Percentiles rank a stretch among this genome's conserved stretches.
Evolutionary conservation across 1,140 invertebrate species (phyloP).

Genomic region (Drosophila sechellia): DNA sequence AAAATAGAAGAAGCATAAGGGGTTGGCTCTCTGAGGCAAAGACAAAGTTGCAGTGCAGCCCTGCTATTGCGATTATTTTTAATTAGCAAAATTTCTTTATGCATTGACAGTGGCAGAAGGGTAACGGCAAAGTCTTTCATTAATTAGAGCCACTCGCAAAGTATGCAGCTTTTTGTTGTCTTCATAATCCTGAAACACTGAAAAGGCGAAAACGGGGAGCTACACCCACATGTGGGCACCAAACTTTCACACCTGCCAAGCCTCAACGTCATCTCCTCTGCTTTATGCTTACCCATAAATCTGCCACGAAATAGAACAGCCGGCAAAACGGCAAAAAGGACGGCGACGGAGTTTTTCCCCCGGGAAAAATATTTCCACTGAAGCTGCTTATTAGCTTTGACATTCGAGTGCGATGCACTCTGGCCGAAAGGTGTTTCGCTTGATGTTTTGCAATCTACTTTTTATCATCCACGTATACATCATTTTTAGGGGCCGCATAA

Average conservation of each 20-base stretch:
- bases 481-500: conserved; percentile 35
- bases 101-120: conserved; percentile 61
- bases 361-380: conserved; percentile 28
- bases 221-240: conserved; percentile 37
- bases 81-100: conserved; percentile 78
- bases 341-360: conserved; percentile 20
- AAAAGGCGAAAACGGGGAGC: neutral
- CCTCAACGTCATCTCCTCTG: conserved; percentile 54
- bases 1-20: conserved; percentile 13
- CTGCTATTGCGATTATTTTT: conserved; percentile 64
- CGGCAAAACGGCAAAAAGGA: neutral
- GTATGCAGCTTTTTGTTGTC: conserved; percentile 18
- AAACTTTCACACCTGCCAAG: conserved; percentile 64
- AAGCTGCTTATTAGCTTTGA: conserved; percentile 72
- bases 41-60: conserved; percentile 42
- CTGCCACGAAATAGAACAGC: conserved; percentile 51
- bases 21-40: conserved; percentile 15
- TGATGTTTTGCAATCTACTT: conserved; percentile 52
- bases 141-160: conserved; percentile 69
- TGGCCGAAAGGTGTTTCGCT: conserved; percentile 29
- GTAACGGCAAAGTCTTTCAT: conserved; percentile 63
- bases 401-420: conserved; percentile 43
- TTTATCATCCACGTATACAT: conserved; percentile 44
- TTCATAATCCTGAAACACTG: neutral
- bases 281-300: conserved; percentile 69